phyloP scores from a whole-genome alignment of 2,113 vertebrate species.

The Pelvicachromis taeniatus region DNA sequence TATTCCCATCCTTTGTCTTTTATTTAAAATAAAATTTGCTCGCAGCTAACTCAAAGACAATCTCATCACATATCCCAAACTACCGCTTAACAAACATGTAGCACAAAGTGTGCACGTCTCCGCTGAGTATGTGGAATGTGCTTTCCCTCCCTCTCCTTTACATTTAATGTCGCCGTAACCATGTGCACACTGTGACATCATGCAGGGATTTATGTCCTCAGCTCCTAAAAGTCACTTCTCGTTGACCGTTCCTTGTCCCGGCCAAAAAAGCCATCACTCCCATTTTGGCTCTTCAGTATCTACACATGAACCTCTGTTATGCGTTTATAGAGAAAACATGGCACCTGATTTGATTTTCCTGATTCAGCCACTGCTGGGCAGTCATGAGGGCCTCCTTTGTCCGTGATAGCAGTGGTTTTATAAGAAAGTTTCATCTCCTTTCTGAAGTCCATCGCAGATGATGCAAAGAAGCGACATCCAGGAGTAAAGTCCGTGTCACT shows the following conservation, averaged over 20 bases:
- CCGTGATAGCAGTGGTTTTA: constrained; percentile 35
- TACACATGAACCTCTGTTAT: neutral
- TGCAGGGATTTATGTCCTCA: neutral
- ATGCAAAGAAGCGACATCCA: constrained; percentile 49
- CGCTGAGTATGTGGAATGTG: constrained; percentile 12
- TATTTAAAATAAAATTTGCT: neutral
- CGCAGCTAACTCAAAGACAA: neutral
- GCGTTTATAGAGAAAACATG: constrained; percentile 23
- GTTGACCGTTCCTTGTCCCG: neutral
- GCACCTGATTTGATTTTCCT: constrained; percentile 19
- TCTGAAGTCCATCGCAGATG: constrained; percentile 32
- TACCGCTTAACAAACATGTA: neutral
- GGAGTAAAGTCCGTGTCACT: constrained; percentile 68
- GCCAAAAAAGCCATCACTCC: neutral
- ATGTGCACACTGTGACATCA: neutral
- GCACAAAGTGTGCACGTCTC: neutral
- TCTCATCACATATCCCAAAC: neutral
- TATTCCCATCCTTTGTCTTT: constrained; percentile 11
- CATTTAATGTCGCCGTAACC: neutral
- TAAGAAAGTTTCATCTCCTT: constrained; percentile 20
- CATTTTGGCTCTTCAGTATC: neutral
- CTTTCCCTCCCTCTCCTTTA: neutral
- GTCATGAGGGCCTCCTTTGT: constrained; percentile 12
- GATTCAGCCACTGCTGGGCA: constrained; percentile 2
- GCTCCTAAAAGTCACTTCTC: constrained; percentile 10